Conservation (phyloP, 2,888 invertebrate species). For the Drosophila neonasuta region DNA sequence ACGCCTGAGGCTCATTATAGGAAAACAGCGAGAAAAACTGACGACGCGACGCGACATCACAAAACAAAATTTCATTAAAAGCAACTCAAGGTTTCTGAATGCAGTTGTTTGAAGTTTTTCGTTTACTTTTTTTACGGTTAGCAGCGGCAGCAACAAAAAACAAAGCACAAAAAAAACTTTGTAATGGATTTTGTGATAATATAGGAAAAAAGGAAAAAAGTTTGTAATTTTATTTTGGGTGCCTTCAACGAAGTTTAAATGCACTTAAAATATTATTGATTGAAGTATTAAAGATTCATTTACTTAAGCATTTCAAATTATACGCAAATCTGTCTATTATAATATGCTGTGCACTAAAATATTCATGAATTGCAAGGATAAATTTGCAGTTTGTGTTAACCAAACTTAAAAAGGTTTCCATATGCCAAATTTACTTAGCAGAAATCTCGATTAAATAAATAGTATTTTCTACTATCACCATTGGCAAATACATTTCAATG, state of each 20-base stretch:
- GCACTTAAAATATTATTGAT: constrained; percentile 29
- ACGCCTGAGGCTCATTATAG: constrained; percentile 67
- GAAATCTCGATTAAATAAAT: background rate
- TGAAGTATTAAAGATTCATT: background rate
- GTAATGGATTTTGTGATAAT: constrained; percentile 66
- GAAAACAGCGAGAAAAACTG: constrained; percentile 22
- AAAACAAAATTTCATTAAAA: constrained; percentile 70
- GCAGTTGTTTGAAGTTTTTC: constrained; percentile 65
- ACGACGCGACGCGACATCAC: constrained; percentile 18
- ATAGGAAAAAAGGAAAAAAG: constrained; percentile 32
- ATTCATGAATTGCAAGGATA: background rate
- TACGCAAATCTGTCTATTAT: background rate
- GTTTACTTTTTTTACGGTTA: constrained; percentile 12
- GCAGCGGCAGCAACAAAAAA: constrained; percentile 32
- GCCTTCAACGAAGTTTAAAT: constrained; percentile 40
- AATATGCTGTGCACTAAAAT: background rate
- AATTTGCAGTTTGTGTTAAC: background rate
- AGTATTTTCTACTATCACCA: background rate
- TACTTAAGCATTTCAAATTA: background rate
- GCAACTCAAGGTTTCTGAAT: constrained; percentile 70
- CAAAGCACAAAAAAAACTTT: constrained; percentile 55
- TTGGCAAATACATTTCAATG: constrained; percentile 15
- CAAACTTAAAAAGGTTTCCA: background rate
- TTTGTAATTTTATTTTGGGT: constrained; percentile 11
- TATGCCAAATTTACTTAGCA: background rate